phyloP scores from a whole-genome alignment of 2,113 vertebrate genomes.

The Tyrannus savana region DNA sequence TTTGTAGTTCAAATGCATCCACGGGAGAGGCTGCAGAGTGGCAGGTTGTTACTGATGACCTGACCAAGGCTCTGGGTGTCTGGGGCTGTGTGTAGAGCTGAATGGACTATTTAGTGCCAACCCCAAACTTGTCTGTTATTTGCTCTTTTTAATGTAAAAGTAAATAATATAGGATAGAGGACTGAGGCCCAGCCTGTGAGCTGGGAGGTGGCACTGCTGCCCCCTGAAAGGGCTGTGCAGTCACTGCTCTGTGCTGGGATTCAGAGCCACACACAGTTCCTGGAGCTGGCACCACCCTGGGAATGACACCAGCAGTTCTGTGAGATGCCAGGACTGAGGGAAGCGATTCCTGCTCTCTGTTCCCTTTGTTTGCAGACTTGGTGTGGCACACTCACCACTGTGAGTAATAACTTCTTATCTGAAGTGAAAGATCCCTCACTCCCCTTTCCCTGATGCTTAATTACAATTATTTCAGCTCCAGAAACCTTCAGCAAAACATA shows the following conservation, averaged over 20 bases:
- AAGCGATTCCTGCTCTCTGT: neutral
- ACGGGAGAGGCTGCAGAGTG: neutral
- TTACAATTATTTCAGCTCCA: neutral
- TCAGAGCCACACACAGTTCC: neutral
- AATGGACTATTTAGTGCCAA: neutral
- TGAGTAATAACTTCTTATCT: neutral
- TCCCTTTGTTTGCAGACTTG: neutral
- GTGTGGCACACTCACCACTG: neutral
- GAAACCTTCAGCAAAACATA: neutral
- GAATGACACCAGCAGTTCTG: neutral
- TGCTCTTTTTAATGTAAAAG: neutral
- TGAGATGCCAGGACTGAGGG: neutral
- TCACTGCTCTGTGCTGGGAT: neutral
- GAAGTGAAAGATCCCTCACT: neutral
- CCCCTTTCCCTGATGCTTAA: neutral
- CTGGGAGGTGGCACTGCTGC: neutral
- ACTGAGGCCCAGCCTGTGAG: neutral
- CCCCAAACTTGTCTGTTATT: neutral
- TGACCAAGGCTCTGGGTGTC: neutral
- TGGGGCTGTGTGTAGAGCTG: neutral
- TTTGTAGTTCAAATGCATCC: neutral
- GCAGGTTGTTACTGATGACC: neutral
- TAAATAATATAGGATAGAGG: neutral
- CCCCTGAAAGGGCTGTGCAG: neutral
- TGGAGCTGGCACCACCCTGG: rapidly evolving